Conservation (phyloP, 2,113 vertebrate genomes). For the Rhadina sibilatrix region DNA sequence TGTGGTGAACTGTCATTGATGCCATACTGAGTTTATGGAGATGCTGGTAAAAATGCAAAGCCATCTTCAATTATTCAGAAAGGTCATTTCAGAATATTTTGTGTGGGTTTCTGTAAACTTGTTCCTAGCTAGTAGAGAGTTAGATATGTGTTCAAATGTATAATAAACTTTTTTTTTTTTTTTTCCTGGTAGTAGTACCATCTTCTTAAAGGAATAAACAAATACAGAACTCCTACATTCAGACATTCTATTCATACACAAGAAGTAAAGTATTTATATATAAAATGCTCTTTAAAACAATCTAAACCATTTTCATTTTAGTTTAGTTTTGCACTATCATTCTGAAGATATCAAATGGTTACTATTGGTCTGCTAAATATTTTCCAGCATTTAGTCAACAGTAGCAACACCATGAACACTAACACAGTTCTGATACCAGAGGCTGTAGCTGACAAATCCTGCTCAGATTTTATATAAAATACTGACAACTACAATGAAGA, state of each 20-base stretch:
- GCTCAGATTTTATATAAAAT: not conserved
- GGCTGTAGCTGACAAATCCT: not conserved
- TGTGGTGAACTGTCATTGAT: constrained; percentile 25
- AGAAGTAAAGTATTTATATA: not conserved
- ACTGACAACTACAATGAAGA: not conserved
- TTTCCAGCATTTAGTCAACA: not conserved
- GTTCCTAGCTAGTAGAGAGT: not conserved
- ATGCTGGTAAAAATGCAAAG: constrained; percentile 65
- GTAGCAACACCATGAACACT: not conserved
- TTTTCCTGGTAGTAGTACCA: not conserved
- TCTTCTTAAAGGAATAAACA: not conserved
- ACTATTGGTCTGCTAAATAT: not conserved
- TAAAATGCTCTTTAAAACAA: not conserved
- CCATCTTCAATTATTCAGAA: constrained; percentile 74
- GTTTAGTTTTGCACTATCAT: not conserved
- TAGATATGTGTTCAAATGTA: not conserved
- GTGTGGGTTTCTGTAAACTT: constrained; percentile 20
- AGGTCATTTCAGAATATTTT: constrained; percentile 63
- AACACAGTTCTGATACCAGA: not conserved
- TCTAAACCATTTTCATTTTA: not conserved
- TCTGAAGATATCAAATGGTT: not conserved
- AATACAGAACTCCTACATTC: not conserved
- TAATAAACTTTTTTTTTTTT: not conserved
- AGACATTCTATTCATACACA: not conserved
- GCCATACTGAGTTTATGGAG: constrained; percentile 9